A percentile compares a stretch with the other conserved stretches of the same genome.
These are phyloP conservation scores for Bos javanicus DNA, from an alignment of 2,113 vertebrate species.

Conservation along the genomic window DNA sequence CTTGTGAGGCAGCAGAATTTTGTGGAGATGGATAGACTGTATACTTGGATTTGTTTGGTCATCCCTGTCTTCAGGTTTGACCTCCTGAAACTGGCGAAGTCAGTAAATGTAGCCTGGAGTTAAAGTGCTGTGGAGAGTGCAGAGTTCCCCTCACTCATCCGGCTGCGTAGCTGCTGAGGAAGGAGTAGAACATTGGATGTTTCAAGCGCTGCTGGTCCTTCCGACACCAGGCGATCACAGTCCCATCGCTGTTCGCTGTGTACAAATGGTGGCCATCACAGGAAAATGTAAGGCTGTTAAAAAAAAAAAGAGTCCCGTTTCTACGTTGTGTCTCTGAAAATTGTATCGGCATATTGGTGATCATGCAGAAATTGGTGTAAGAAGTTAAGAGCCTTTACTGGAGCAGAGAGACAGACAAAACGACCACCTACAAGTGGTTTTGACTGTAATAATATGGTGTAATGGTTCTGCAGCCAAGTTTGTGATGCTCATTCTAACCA, in stretches of 20 bases:
- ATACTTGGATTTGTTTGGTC: not conserved
- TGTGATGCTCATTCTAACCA: not conserved
- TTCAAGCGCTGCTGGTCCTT: slow-evolving; percentile 98
- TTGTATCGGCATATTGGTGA: not conserved
- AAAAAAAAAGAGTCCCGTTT: not conserved
- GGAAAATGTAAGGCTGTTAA: slow-evolving; percentile 94
- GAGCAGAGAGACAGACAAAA: not conserved
- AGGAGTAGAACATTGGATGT: slow-evolving; percentile 98
- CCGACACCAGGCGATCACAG: slow-evolving; percentile 96
- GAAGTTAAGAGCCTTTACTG: not conserved
- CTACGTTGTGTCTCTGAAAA: not conserved
- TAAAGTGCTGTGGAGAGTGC: slow-evolving; percentile 58
- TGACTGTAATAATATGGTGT: not conserved
- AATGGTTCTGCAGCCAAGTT: not conserved
- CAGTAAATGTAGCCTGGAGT: not conserved
- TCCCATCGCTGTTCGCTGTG: slow-evolving; percentile 96
- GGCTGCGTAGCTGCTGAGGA: slow-evolving; percentile 97
- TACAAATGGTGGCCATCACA: slow-evolving; percentile 99
- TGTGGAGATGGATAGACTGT: not conserved
- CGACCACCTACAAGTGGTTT: not conserved
- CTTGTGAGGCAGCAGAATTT: slow-evolving; percentile 44
- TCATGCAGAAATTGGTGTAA: not conserved
- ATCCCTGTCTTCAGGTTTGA: slow-evolving; percentile 52
- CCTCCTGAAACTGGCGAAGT: slow-evolving; percentile 45
- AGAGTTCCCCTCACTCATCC: slow-evolving; percentile 79